Evolutionary conservation across 2,888 invertebrate species (phyloP), one percentile per base, ranked within the genome.

Genomic region (Myopa tessellatipennis): DNA sequence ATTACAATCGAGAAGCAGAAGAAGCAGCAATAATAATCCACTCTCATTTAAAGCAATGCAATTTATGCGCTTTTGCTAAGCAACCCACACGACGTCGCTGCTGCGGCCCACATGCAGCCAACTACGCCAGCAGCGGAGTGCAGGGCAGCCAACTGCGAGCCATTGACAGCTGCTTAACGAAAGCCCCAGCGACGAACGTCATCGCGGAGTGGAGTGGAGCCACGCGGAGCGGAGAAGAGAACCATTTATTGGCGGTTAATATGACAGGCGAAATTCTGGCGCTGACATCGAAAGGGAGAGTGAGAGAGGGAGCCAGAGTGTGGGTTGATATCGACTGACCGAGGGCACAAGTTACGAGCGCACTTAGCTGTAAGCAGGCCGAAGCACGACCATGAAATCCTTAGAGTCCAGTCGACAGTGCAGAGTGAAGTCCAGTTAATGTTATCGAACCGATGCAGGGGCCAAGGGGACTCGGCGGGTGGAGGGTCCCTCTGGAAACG

Each of bases 81-180:
- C 73, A 73, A 61, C 74, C 74, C 67, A 74, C 74, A 74, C 74
- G 55, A 67, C 34, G 38, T 38, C 40, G 74, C 55, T 55, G 60
- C 63, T 40, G 26, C 68, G 7, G 34, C 67, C 74, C 74, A 74
- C 67, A 58, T 67, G 38, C 50, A 14, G 34, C 61, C 14, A 60
- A 18, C 38, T 60, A 18, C 40, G 55, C 18, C 58, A 72, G 34
- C 58, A 60, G 10, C 58, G 26, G 12, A 63, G 14, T 12, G 26
- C 26, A 34, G n/a, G 34, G 34, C 63, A 50, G 67, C 58, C 74
- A 18, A 68, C 18, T 4, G 18, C 26, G 58, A 69, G 69, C 60
- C 36, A 60, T 18, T 63, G 74, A 50, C 65, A 65, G 74, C 65
- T 68, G 26, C 55, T 58, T 68, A 65, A 65, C 65, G 74, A 40